Evolutionary conservation across 2,113 vertebrate genomes (phyloP), one percentile per base, ranked within the genome.

Genomic region (Aegithalos caudatus): DNA sequence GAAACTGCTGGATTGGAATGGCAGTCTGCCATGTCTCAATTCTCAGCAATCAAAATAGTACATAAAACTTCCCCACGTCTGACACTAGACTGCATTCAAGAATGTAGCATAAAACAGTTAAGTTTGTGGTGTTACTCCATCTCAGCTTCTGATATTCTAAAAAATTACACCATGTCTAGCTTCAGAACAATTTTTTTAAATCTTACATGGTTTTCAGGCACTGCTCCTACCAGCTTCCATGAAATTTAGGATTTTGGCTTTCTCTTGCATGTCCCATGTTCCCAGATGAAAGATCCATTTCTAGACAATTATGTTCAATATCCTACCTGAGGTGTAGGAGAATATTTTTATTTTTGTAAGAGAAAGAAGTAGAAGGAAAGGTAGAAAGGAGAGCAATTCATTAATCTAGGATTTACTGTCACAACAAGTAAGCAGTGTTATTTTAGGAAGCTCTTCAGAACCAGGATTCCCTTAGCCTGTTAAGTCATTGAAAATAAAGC

Each of bases 401-500:
- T 73, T 93, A 93, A 73, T 79, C 79, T 23, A n/a, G 53, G 82
- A 90, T 91, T 96, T 93, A 66, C 82, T 72, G 37, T 53, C 69
- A 71, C 72, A 85, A 48, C 14, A 67, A 79, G 37, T 92, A 93
- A 92, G 53, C 64, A 38, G 33, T 53, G 77, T 57, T 97, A 95
- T 95, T 95, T 96, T 80, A 83, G 72, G 72, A 90, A 85, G 77
- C 65, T 72, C 60, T 40, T 81, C 45, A 76, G 79, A 85, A 54
- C 23, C 15, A 73, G 79, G 81, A 83, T 91, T 93, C 92, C 71
- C 81, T 94, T 53, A 71, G 88, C 70, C 66, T 83, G 47, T 85
- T 95, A 95, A 90, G 88, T 95, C 62, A 47, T 15, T 20, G 3
- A 72, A 80, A 94, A 93, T 61, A 88, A 74, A 72, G 67, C 6